A percentile compares a stretch with the other conserved stretches of the same genome.
These are phyloP conservation scores for Anolis apletophallus DNA, from an alignment of 2,797 vertebrate species.

Conservation along the genomic window DNA sequence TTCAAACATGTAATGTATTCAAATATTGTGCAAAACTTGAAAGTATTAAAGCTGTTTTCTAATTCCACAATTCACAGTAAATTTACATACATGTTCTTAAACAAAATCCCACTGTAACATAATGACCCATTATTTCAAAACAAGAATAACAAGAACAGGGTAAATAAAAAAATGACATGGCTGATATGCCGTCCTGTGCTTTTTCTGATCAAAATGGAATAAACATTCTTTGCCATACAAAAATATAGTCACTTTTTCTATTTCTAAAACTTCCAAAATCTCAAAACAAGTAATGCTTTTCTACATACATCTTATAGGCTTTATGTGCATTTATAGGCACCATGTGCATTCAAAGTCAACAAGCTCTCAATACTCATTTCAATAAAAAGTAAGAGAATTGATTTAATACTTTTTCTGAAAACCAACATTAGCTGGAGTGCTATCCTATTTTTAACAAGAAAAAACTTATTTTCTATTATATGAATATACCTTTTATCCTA, in stretches of 20 bases:
- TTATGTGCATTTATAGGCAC: slow-evolving; percentile 7
- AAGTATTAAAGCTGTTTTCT: slow-evolving; percentile 1
- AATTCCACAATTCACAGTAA: slow-evolving; percentile 2
- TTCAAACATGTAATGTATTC: slow-evolving; percentile 27
- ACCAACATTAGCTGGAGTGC: slow-evolving; percentile 25
- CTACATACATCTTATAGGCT: not conserved
- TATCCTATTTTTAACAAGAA: not conserved
- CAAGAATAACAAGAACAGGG: slow-evolving; percentile 19
- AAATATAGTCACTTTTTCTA: not conserved
- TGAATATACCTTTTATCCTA: slow-evolving; percentile 21
- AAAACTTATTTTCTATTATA: slow-evolving; percentile 1
- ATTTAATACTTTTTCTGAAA: slow-evolving; percentile 27
- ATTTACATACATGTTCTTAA: not conserved
- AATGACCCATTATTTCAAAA: not conserved
- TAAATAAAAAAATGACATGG: not conserved
- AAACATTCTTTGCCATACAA: not conserved
- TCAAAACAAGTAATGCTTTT: not conserved
- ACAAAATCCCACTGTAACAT: not conserved
- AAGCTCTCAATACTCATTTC: slow-evolving; percentile 17
- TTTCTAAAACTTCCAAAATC: slow-evolving; percentile 20
- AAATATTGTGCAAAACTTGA: slow-evolving; percentile 8
- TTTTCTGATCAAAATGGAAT: not conserved
- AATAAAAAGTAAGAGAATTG: not conserved
- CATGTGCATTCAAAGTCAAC: not conserved
- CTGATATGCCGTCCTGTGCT: not conserved